Evolutionary conservation across 2,113 vertebrate genomes (phyloP), one percentile per base, ranked within the genome.

Genomic region (Pituophis catenifer): DNA sequence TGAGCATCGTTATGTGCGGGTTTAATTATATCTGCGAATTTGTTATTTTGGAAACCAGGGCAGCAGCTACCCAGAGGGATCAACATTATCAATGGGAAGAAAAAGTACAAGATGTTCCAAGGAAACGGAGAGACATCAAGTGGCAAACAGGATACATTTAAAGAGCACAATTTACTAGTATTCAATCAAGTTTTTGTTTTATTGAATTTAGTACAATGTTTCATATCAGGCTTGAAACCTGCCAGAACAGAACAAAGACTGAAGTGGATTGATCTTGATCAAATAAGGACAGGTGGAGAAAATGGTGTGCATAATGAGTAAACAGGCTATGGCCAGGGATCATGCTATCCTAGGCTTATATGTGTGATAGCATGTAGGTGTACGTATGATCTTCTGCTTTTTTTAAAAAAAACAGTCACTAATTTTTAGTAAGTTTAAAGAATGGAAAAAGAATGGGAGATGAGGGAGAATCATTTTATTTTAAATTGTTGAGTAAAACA

Each of bases 11-110:
- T 86, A 57, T 59, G 24, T 53, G 12, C 12, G 0, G 50, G 24
- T 9, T 92, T 90, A 86, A 94, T 70, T 90, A 65, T 86, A 55
- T 93, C 52, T 88, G 33, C 70, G 48, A 24, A 52, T 91, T 85
- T 89, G 23, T 91, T 89, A 92, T 94, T 86, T 90, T 86, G n/a
- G 75, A 94, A 94, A 92, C 50, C 65, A 94, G 93, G 57, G 75
- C 70, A 92, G 55, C 24, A 5, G 75, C 57, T 90, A 65, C 33
- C 70, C 11, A 23, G 86, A 33, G 44, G 86, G 10, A 48, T 53
- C 17, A 57, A 38, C 87, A 81, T 91, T 59, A 38, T 81, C 65
- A 38, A 23, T 52, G 48, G 65, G 89, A 10, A 21, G 54, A 85
- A 17, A 8, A 81, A 91, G 87, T n/a, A 62, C n/a, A n/a, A 90